Evolutionary conservation across 2,888 invertebrate genomes (phyloP).

Genomic region (Hartigia nigra): DNA sequence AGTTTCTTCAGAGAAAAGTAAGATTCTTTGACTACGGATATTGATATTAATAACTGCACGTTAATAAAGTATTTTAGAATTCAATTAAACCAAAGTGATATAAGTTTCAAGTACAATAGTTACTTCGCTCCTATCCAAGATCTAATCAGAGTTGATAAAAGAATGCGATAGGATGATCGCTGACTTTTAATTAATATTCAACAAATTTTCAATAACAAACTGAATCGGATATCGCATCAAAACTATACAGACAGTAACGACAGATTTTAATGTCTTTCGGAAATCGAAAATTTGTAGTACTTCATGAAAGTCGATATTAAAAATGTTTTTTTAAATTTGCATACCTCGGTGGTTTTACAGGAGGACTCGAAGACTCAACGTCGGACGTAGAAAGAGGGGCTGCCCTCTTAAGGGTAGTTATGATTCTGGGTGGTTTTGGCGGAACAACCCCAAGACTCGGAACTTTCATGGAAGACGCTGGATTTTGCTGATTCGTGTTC

Average conservation of each 20-base stretch:
- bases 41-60: background rate
- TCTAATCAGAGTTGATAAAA: background rate
- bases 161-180: background rate
- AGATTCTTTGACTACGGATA: background rate
- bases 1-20: background rate
- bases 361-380: conserved; percentile 45
- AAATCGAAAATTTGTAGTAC: too few species aligned
- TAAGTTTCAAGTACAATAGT: background rate
- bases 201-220: too few species aligned
- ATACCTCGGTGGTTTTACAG: conserved; percentile 55
- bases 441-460: conserved; percentile 42
- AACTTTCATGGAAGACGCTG: conserved; percentile 47
- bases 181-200: background rate
- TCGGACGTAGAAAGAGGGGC: conserved; percentile 30
- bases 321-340: background rate
- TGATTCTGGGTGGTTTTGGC: conserved; percentile 57
- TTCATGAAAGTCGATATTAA: background rate
- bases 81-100: conserved; percentile 23
- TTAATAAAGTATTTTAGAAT: conserved; percentile 25
- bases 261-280: too few species aligned
- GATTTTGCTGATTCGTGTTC: conserved; percentile 39
- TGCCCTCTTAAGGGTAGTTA: conserved; percentile 52
- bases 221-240: too few species aligned
- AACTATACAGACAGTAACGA: too few species aligned
- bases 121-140: background rate